Evolutionary conservation across 2,113 vertebrate genomes (phyloP), one percentile per base, ranked within the genome.

Genomic region (Bos javanicus): DNA sequence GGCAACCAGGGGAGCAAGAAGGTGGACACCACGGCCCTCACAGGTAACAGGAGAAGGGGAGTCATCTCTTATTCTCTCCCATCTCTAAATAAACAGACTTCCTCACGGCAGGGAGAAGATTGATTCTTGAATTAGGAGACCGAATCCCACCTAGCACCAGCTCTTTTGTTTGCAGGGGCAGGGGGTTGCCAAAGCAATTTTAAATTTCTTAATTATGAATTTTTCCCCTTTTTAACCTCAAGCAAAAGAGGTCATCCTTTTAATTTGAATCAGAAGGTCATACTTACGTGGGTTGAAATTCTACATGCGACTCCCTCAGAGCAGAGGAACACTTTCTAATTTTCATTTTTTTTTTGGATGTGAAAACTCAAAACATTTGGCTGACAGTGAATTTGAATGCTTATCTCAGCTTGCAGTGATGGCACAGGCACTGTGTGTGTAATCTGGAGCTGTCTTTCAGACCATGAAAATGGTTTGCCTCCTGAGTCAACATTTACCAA

Each of bases 1-100:
- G 99, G 98, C 87, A 87, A 16, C 95, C 97, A 54, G 94, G 94
- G 95, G 36, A 99, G 98, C 99, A 99, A 89, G 98, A 99, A 98
- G 97, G 98, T 97, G 0, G 98, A 98, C 48, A 98, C 99, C 6
- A 46, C 96, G 48, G 98, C 99, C n/a, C 97, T 99, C 96, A 99
- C 99, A 99, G 99, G 99, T 99, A 97, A 91, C 0, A 1, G 86
- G 8, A 7, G 62, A 6, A 8, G 0, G 0, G 33, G 48, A 36
- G 57, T 3, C 4, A 1, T 26, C 33, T 56, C 52, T 56, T 9
- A 56, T 14, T 56, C 13, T 84, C 52, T 56, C n/a, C 52, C 52
- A 15, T 56, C 81, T 84, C 21, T 36, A 9, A 25, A 6, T 1
- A 21, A n/a, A 3, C 0, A 13, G 33, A 52, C 2, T 57, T 74